Conservation (phyloP, 2,113 vertebrate genomes). For the Hypomesus transpacificus region DNA sequence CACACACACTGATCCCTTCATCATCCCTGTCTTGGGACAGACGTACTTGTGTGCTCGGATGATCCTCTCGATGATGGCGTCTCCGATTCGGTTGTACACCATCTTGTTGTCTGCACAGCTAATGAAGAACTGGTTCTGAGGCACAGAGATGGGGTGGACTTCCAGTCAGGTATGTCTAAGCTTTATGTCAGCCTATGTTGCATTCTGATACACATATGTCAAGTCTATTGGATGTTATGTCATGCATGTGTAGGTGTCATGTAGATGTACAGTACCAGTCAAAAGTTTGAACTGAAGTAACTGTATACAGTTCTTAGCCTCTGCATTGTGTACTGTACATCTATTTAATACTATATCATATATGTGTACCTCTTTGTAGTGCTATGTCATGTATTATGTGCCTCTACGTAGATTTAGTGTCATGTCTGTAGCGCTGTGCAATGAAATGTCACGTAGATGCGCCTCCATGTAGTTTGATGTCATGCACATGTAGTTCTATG, state of each 20-base stretch:
- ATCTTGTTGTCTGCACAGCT: slow-evolving; percentile 89
- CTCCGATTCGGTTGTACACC: slow-evolving; percentile 91
- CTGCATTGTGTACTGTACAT: not conserved
- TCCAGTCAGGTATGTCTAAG: too few species aligned
- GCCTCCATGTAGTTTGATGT: not conserved
- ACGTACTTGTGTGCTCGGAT: slow-evolving; percentile 91
- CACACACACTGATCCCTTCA: too few species aligned
- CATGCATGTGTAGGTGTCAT: not conserved
- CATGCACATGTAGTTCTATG: not conserved
- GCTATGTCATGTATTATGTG: not conserved
- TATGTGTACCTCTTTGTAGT: not conserved
- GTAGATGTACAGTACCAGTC: not conserved
- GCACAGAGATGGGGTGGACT: slow-evolving; percentile 5
- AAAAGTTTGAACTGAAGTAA: too few species aligned
- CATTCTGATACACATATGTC: not conserved
- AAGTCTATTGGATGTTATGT: not conserved
- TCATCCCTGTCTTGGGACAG: not conserved
- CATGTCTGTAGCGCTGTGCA: not conserved
- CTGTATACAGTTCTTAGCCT: not conserved
- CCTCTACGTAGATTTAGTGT: not conserved
- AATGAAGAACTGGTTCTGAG: slow-evolving; percentile 98
- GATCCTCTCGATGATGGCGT: slow-evolving; percentile 89
- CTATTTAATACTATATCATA: not conserved
- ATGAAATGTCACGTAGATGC: not conserved
- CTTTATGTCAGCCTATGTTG: too few species aligned